Evolutionary conservation across 2,888 invertebrate genomes (phyloP).

Genomic region (Coelogynopora nodosa): DNA sequence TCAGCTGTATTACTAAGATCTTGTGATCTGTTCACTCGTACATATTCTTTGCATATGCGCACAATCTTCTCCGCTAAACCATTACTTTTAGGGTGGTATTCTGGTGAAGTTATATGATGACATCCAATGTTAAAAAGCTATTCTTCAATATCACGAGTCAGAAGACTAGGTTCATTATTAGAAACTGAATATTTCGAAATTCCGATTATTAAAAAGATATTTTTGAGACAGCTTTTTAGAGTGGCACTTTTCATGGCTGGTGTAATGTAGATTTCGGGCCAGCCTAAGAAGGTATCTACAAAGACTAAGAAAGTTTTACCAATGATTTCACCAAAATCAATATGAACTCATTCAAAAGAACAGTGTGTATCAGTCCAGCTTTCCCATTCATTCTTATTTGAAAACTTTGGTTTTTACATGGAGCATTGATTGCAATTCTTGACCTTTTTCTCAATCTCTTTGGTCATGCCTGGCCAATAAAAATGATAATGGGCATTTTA

Average conservation of each 20-base stretch:
- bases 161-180: background rate
- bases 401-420: background rate
- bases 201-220: background rate
- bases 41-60: background rate
- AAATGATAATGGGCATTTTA: background rate
- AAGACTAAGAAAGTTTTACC: background rate
- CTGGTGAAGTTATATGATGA: background rate
- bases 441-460: background rate
- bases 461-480: background rate
- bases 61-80: background rate
- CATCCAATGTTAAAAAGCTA: background rate
- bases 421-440: background rate
- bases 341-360: background rate
- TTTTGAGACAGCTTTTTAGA: background rate
- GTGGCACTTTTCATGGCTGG: background rate
- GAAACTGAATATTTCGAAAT: background rate
- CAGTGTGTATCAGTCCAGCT: background rate
- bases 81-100: background rate
- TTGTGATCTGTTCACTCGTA: too few species aligned
- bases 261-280: background rate
- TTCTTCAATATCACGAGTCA: too few species aligned
- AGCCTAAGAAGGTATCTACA: background rate
- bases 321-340: background rate
- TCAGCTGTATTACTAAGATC: too few species aligned
- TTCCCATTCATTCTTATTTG: background rate